phyloP scores from a whole-genome alignment of 2,888 invertebrate genomes.

The Capitulum mitella region DNA sequence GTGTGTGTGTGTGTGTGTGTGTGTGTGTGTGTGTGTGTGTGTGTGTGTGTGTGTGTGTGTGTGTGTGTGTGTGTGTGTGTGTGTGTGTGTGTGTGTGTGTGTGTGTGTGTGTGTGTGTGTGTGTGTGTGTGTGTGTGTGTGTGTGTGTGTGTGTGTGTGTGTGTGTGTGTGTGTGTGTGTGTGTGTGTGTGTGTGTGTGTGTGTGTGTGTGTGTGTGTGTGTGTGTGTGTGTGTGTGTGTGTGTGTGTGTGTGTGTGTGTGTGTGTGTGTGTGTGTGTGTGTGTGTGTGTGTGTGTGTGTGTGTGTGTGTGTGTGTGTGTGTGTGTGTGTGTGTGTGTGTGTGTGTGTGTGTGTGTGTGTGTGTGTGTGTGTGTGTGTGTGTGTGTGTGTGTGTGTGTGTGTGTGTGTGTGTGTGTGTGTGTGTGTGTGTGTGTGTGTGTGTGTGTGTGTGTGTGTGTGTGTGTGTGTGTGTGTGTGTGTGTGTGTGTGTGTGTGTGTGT shows the following conservation, averaged over 20 bases:
- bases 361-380: neutral
- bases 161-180: neutral
- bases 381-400: conserved; percentile 16
- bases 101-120: conserved; percentile 7
- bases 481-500: no score
- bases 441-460: conserved; percentile 4
- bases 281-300: neutral
- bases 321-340: neutral
- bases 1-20: no score
- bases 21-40: no score
- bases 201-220: no score
- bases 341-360: neutral
- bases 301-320: neutral
- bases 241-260: no score
- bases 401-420: conserved; percentile 25
- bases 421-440: conserved; percentile 24
- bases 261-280: neutral
- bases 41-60: no score
- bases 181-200: neutral
- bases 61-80: no score
- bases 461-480: no score
- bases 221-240: no score
- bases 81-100: conserved; percentile 13
- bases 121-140: conserved; percentile 25
- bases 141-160: conserved; percentile 23